Evolutionary conservation across 2,113 vertebrate species (phyloP), one percentile per base, ranked within the genome.

Genomic region (Porphyrio hochstetteri): DNA sequence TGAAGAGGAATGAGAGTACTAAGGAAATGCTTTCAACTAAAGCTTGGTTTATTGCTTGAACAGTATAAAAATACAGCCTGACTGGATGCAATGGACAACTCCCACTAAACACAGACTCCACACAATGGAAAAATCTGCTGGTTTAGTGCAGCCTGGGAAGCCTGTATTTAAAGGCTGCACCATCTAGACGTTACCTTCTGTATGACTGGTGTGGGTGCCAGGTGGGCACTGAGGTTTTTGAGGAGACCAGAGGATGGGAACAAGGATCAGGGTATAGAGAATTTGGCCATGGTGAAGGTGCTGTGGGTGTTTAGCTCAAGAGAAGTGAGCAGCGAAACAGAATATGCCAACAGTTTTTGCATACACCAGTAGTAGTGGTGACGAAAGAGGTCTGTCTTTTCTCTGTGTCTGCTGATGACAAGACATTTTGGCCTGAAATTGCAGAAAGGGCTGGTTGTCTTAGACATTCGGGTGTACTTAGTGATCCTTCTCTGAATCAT

Each of bases 321-420:
- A 92, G 27, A 86, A 74, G 9, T 5, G 44, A 83, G 13, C 25
- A 74, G 40, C 50, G 79, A 75, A 85, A 10, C 20, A 55, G 7
- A 14, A 52, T 7, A 23, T 21, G 23, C 9, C n/a, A 59, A 36
- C 10, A 72, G 33, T 19, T 57, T 86, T 69, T 44, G 57, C 72
- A 72, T 20, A 11, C 61, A 13, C 10, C 24, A 70, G 4, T 0
- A 90, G 16, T 0, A 90, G 12, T 14, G n/a, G 21, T 7, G 20
- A 91, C 89, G 44, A 35, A 8, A 72, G 29, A 78, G 21, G 6
- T 35, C 7, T 14, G 3, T 46, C 8, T 38, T 6, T 50, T 48
- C 13, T 46, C 23, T 19, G 5, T 28, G 19, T 74, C 27, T 91
- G 36, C 15, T n/a, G 65, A 75, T 40, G 28, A 74, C 12, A 24